Conservation (phyloP, 2,797 vertebrate species). For the Gobionotothen gibberifrons region DNA sequence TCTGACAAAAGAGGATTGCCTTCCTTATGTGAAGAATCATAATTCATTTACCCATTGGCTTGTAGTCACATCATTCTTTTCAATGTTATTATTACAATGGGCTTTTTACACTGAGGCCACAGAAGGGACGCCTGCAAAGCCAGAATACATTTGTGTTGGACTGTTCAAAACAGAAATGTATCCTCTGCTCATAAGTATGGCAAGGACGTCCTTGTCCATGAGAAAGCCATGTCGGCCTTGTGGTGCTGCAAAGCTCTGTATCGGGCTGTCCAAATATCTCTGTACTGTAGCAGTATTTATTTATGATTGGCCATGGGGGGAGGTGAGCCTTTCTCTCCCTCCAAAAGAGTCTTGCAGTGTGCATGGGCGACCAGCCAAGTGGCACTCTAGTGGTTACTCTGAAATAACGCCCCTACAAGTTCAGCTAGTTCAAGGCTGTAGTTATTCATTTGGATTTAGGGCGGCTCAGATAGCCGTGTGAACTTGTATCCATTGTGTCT, state of each 20-base stretch:
- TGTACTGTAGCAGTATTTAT: constrained; percentile 81
- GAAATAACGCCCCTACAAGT: constrained; percentile 70
- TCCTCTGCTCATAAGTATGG: constrained; percentile 68
- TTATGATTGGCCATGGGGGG: constrained; percentile 76
- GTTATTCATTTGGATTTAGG: constrained; percentile 58
- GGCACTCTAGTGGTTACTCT: constrained; percentile 65
- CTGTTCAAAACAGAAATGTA: constrained; percentile 63
- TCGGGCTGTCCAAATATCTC: constrained; percentile 80
- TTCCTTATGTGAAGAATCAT: constrained; percentile 17
- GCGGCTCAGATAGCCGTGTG: constrained; percentile 29
- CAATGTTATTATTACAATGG: constrained; percentile 11
- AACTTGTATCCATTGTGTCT: constrained; percentile 34
- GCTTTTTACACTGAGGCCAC: not conserved
- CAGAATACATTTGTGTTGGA: constrained; percentile 25
- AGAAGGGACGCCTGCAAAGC: constrained; percentile 27
- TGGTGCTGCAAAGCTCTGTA: constrained; percentile 68
- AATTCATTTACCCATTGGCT: constrained; percentile 19
- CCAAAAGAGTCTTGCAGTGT: constrained; percentile 65
- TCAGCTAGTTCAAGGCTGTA: constrained; percentile 52
- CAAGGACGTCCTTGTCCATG: constrained; percentile 76
- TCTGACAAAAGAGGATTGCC: constrained; percentile 4
- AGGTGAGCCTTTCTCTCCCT: constrained; percentile 67
- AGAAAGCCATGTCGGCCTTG: constrained; percentile 70
- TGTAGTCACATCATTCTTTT: constrained; percentile 22
- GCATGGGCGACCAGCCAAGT: constrained; percentile 70